phyloP scores from a whole-genome alignment of 1,140 invertebrate genomes.

The Helicoverpa zea region DNA sequence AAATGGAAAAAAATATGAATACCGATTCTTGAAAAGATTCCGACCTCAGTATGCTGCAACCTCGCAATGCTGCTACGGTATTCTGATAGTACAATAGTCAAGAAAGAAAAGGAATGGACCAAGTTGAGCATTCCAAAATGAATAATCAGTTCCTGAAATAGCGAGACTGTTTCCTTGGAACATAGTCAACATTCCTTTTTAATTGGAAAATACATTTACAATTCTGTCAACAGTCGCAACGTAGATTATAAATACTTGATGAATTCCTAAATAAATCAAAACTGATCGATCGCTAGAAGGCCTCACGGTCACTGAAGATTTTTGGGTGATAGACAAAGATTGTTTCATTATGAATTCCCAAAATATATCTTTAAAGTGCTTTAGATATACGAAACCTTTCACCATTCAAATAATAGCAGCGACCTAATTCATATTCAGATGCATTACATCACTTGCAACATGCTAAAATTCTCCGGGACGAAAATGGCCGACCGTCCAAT shows the following conservation, averaged over 20 bases:
- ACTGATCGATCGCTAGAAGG: too few species aligned
- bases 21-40: background rate
- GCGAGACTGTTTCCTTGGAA: background rate
- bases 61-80: background rate
- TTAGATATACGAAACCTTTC: background rate
- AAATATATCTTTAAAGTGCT: too few species aligned
- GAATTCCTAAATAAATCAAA: too few species aligned
- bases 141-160: background rate
- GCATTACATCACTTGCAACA: background rate
- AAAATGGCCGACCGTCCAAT: conserved; percentile 1
- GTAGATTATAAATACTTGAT: too few species aligned
- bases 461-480: background rate
- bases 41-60: background rate
- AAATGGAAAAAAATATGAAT: background rate
- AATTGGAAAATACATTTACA: background rate
- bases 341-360: too few species aligned
- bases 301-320: too few species aligned
- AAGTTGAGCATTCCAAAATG: background rate
- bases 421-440: background rate
- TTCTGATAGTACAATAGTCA: conserved; percentile 7
- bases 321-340: too few species aligned
- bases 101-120: background rate
- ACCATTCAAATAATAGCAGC: background rate
- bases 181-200: background rate
- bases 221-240: background rate